phyloP scores from a whole-genome alignment of 2,797 vertebrate genomes.

The Siniperca obscura region DNA sequence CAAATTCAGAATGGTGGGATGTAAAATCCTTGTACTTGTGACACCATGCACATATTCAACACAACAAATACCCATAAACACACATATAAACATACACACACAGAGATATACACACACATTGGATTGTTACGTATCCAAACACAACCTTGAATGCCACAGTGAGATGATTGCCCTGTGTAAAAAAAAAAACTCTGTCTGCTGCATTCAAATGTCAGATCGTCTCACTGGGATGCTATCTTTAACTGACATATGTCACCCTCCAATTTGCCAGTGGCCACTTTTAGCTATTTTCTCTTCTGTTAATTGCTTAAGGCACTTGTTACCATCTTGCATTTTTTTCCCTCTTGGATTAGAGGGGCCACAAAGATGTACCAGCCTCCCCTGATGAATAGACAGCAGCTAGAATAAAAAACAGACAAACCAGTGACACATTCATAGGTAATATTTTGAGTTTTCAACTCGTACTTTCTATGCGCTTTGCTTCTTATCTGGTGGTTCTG shows the following conservation, averaged over 20 bases:
- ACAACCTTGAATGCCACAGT: constrained; percentile 50
- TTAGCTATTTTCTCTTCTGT: constrained; percentile 55
- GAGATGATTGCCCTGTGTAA: constrained; percentile 50
- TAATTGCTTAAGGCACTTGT: constrained; percentile 66
- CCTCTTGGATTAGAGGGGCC: constrained; percentile 52
- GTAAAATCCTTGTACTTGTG: constrained; percentile 1
- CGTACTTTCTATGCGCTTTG: neutral
- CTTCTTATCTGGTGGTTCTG: constrained; percentile 44
- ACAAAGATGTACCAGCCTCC: constrained; percentile 35
- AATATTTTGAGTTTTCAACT: neutral
- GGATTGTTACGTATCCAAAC: constrained; percentile 20
- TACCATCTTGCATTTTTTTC: constrained; percentile 55
- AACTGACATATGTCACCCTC: constrained; percentile 74
- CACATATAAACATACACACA: constrained; percentile 4
- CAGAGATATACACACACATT: neutral
- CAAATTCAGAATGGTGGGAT: constrained; percentile 4
- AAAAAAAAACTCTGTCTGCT: constrained; percentile 47
- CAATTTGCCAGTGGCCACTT: constrained; percentile 68
- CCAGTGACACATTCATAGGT: constrained; percentile 29
- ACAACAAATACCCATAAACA: constrained; percentile 10
- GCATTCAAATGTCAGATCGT: constrained; percentile 73
- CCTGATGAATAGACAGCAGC: constrained; percentile 46
- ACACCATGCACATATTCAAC: constrained; percentile 23
- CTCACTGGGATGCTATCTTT: constrained; percentile 62
- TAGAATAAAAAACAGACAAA: constrained; percentile 55